Percentiles rank a stretch among this genome's conserved stretches.
phyloP scores from a whole-genome alignment of 2,797 vertebrate species.

The Xenentodon cancila region DNA sequence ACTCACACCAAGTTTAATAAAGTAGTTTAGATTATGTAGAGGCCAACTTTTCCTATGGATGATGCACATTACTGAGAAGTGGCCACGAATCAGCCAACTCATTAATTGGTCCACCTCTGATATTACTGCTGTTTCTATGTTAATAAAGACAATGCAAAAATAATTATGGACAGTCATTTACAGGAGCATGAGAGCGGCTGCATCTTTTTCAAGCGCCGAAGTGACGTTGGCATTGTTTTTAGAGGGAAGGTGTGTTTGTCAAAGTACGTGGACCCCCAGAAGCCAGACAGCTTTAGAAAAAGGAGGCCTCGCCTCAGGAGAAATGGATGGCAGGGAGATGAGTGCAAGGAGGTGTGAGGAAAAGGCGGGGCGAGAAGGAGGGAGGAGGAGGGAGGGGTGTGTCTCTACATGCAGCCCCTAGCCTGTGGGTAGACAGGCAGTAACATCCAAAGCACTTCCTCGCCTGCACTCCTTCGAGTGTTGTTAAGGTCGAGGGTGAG shows the following conservation, averaged over 20 bases:
- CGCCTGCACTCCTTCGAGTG: slow-evolving; percentile 30
- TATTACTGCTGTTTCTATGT: too few relatives aligned
- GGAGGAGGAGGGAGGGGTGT: slow-evolving; percentile 49
- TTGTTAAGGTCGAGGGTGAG: slow-evolving; percentile 40
- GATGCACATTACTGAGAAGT: too few relatives aligned
- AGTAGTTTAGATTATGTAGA: too few relatives aligned
- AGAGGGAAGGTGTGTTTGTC: slow-evolving; percentile 38
- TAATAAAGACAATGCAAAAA: not conserved
- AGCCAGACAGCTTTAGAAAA: slow-evolving; percentile 41
- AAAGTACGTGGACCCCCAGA: slow-evolving; percentile 40
- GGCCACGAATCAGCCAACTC: too few relatives aligned
- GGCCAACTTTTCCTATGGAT: too few relatives aligned
- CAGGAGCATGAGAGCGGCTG: slow-evolving; percentile 18
- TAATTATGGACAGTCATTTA: not conserved
- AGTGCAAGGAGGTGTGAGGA: slow-evolving; percentile 53
- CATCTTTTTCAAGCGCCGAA: slow-evolving; percentile 17
- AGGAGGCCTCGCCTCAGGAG: slow-evolving; percentile 57
- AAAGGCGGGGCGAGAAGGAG: slow-evolving; percentile 23
- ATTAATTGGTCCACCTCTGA: too few relatives aligned
- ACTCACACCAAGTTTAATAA: too few relatives aligned
- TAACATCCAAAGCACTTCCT: slow-evolving; percentile 78
- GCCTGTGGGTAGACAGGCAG: slow-evolving; percentile 75
- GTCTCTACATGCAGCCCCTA: slow-evolving; percentile 79
- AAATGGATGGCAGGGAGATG: slow-evolving; percentile 57
- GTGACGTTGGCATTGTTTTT: slow-evolving; percentile 39